Base-by-base conservation (phyloP, 2,888 invertebrate genomes). In the Chloromyia formosa region DNA sequence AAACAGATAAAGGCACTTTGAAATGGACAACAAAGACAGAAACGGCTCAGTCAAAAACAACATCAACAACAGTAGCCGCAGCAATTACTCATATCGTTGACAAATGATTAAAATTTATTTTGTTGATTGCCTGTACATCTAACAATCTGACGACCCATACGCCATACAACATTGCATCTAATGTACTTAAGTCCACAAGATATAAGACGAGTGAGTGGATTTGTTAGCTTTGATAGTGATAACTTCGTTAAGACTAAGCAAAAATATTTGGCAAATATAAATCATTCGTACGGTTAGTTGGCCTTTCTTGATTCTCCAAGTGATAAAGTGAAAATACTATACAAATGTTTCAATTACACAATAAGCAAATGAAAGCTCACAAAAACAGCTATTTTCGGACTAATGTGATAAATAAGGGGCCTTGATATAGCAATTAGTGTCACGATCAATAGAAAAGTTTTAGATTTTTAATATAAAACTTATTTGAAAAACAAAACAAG, bases 31-130 rank as follows among this genome's bases (percentile, higher is more conserved):
- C 49, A 49, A 49, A 49, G 10, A 7, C 49, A 49, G 3, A 12
- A 49, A 49, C 12, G 12, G 1, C 3, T 49, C 10, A 3, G 16
- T n/a, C 16, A 49, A 49, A n/a, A 49, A 18, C 56, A 56, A n/a
- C 14, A 61, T 27, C 61, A 40, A 40, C 62, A 62, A 40, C 35
- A 62, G 62, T 40, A 10, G n/a, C 62, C 62, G 20, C 7, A 4
- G 20, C 56, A 16, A 18, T 40, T 62, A 35, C n/a, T 14, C 40
- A 22, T 22, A 7, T 23, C 4, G 62, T 62, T 62, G 62, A 62
- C 62, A 62, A 27, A 40, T 62, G 40, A 62, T 62, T 62, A 35
- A 40, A 62, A 35, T 62, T 62, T n/a, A 62, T 61, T 61, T 3
- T 61, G 20, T 61, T 61, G 22, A 27, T 27, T 27, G 1, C 23